Evolutionary conservation across 1,140 invertebrate genomes (phyloP).

Genomic region (Eciton burchellii): DNA sequence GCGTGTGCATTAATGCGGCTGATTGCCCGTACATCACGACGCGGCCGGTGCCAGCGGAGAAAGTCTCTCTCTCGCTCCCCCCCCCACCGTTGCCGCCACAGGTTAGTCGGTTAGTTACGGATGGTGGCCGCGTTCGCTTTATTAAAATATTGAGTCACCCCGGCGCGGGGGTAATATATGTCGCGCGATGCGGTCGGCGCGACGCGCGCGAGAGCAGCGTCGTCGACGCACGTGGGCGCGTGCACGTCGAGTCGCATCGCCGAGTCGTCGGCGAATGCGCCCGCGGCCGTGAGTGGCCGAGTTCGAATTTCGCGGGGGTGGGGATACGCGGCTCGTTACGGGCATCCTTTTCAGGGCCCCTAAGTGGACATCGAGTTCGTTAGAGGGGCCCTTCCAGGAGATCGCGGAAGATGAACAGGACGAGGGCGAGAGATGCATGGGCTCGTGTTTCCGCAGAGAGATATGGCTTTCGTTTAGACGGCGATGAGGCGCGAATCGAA

Average conservation of each 20-base stretch:
- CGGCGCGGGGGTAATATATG: constrained; percentile 67
- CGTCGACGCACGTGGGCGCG: neutral
- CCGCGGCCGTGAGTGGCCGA: constrained; percentile 54
- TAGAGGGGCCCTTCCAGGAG: constrained; percentile 75
- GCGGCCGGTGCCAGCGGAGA: constrained; percentile 57
- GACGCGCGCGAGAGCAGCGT: neutral
- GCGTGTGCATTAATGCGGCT: constrained; percentile 83
- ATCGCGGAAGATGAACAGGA: constrained; percentile 77
- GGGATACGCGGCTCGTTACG: constrained; percentile 76
- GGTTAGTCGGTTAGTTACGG: constrained; percentile 78
- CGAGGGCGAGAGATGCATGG: constrained; percentile 76
- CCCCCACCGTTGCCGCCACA: too few relatives aligned
- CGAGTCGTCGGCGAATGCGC: constrained; percentile 7
- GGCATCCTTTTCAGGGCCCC: constrained; percentile 74
- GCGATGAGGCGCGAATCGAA: constrained; percentile 75
- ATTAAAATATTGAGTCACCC: constrained; percentile 84
- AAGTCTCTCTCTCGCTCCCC: constrained; percentile 48
- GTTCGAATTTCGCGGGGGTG: constrained; percentile 70
- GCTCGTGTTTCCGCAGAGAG: constrained; percentile 78
- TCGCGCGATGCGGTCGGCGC: constrained; percentile 18
- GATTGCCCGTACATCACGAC: constrained; percentile 84
- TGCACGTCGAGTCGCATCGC: neutral
- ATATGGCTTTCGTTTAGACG: constrained; percentile 77
- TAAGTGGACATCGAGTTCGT: constrained; percentile 81
- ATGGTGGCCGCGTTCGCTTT: constrained; percentile 75